Base-by-base conservation (phyloP, 2,888 invertebrate genomes). In the Sphinx pinastri region DNA sequence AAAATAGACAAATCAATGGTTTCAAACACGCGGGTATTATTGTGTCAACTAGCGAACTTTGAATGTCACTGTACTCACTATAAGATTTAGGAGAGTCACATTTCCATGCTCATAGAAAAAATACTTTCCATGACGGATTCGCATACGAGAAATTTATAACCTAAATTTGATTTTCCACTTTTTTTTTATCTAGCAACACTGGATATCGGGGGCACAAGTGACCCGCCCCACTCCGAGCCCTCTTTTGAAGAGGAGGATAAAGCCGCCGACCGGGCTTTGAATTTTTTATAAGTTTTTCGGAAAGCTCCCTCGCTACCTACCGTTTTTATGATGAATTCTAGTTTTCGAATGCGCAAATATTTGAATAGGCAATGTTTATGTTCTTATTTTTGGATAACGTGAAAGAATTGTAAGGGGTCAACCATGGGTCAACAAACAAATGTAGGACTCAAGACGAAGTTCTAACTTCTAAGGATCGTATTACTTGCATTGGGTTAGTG, bases 211-310 rank as follows among this genome's bases (percentile, higher is more conserved):
- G 63, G 19, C 13, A 19, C 11, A 71, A 16, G 16, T 63, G 68
- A 68, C 68, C 68, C 55, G 47, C 47, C 68, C 38, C 70, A 25
- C 55, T 45, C 11, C 60, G 45, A 55, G 31, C 19, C 52, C 49
- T 67, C 67, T 67, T 70, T 70, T 67, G 60, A 49, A 69, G 71
- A 67, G 69, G 52, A 60, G 58, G 55, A 63, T 66, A 70, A 68
- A 76, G 75, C 70, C 55, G 74, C 71, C 75, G 79, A 76, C 75
- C 75, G 77, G 76, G 73, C 79, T 81, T 77, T 87, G 85, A 87
- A 87, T 88, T 83, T 86, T 88, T 85, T 82, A 87, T 84, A 76
- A 79, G 77, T 74, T 77, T 79, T 81, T 79, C 72, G 76, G 77
- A 78, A 77, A 83, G 83, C 78, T 80, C 80, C 58, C 59, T 63